A percentile compares a stretch with the other conserved stretches of the same genome.
Conservation (phyloP, 2,113 vertebrate genomes). For the Ochotona curzoniae region DNA sequence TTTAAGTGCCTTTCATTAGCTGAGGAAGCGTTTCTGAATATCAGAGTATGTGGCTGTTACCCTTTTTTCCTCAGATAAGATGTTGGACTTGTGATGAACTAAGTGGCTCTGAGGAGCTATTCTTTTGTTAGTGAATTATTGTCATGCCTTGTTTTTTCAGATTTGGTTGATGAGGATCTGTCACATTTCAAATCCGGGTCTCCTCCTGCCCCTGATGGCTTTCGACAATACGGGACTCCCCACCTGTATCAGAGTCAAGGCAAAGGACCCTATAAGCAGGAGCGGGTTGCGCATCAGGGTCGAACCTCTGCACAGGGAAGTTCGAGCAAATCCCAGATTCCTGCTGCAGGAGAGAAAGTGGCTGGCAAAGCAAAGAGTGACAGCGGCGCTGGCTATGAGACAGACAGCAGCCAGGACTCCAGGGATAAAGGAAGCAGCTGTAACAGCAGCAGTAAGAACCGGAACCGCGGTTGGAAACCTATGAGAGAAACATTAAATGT, state of each 20-base stretch:
- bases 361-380: constrained; percentile 79
- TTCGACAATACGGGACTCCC: constrained; percentile 86
- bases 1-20: not conserved
- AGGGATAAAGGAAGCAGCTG: constrained; percentile 84
- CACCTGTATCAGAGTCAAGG: constrained; percentile 92
- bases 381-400: constrained; percentile 90
- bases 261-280: constrained; percentile 87
- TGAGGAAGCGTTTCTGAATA: not conserved
- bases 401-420: constrained; percentile 94
- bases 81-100: not conserved
- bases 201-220: constrained; percentile 88
- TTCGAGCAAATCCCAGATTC: constrained; percentile 74
- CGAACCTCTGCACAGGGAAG: constrained; percentile 75
- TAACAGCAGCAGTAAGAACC: constrained; percentile 77
- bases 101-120: not conserved
- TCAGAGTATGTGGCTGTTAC: not conserved
- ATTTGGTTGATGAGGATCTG: constrained; percentile 85
- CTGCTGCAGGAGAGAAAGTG: constrained; percentile 74
- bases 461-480: constrained; percentile 91
- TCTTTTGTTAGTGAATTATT: not conserved
- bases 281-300: constrained; percentile 79
- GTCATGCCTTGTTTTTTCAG: constrained; percentile 77
- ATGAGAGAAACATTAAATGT: constrained; percentile 95
- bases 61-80: not conserved
- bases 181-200: constrained; percentile 88